phyloP scores from a whole-genome alignment of 2,888 invertebrate species.

The Malacosoma neustria region DNA sequence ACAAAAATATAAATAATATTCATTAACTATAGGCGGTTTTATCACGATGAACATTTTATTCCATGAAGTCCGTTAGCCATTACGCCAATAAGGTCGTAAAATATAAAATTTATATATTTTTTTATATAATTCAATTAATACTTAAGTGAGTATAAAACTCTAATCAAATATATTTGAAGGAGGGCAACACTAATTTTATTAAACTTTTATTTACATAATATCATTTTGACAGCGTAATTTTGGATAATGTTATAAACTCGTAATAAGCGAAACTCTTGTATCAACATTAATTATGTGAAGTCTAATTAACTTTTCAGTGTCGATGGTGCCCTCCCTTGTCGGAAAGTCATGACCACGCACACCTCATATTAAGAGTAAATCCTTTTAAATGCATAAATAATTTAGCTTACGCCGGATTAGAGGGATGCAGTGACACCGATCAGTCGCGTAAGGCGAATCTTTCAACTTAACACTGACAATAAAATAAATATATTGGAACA shows the following conservation, averaged over 20 bases:
- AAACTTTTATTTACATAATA: not conserved
- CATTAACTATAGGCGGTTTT: too few species aligned
- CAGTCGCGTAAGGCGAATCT: too few species aligned
- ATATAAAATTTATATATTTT: too few species aligned
- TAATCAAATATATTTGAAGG: too few species aligned
- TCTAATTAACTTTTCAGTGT: constrained; percentile 54
- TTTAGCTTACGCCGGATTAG: constrained; percentile 61
- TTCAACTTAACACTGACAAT: too few species aligned
- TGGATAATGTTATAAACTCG: constrained; percentile 5
- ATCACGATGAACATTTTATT: too few species aligned
- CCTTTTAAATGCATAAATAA: constrained; percentile 73
- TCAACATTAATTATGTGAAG: constrained; percentile 29
- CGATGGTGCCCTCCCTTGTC: constrained; percentile 20
- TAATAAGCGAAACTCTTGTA: constrained; percentile 10
- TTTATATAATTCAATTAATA: too few species aligned
- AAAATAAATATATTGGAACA: too few species aligned
- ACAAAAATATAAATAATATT: too few species aligned
- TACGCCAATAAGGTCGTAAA: too few species aligned
- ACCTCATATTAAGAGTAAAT: constrained; percentile 70
- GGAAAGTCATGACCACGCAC: constrained; percentile 62
- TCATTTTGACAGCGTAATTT: constrained; percentile 10
- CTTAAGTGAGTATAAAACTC: too few species aligned
- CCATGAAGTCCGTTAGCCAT: too few species aligned
- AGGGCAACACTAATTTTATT: not conserved
- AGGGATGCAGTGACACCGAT: constrained; percentile 29